phyloP scores from a whole-genome alignment of 2,888 invertebrate genomes.

The Auanema sp. region DNA sequence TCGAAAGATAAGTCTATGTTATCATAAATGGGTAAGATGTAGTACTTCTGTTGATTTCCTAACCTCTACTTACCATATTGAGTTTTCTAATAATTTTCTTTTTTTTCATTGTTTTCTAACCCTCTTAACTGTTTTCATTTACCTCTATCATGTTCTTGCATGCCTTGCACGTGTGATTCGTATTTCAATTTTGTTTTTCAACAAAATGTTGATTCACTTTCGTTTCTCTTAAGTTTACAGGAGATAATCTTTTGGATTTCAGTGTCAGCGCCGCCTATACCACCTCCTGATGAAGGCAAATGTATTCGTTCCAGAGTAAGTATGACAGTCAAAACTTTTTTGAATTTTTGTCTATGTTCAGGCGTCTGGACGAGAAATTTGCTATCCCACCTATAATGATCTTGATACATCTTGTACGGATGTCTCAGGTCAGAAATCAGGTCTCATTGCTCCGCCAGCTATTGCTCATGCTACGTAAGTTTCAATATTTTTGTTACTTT shows the following conservation, averaged over 20 bases:
- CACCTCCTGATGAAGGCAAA: constrained; percentile 58
- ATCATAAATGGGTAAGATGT: too few species aligned
- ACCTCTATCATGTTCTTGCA: not conserved
- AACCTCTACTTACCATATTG: too few species aligned
- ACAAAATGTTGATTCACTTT: not conserved
- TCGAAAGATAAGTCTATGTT: too few species aligned
- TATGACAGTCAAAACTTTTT: not conserved
- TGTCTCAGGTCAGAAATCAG: constrained; percentile 41
- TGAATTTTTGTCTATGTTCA: constrained; percentile 4
- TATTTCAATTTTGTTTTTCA: not conserved
- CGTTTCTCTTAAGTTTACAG: not conserved
- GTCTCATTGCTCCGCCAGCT: constrained; percentile 56
- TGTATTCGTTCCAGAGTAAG: constrained; percentile 53
- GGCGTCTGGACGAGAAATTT: constrained; percentile 51
- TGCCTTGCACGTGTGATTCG: too few species aligned
- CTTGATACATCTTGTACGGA: constrained; percentile 62
- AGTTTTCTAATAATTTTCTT: too few species aligned
- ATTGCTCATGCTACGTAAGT: constrained; percentile 61
- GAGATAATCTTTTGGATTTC: constrained; percentile 23
- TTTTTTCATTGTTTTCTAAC: too few species aligned
- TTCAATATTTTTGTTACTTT: not conserved
- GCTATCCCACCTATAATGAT: constrained; percentile 59
- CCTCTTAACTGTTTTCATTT: not conserved
- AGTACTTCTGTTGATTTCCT: too few species aligned
- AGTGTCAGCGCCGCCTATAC: constrained; percentile 63